Evolutionary conservation across 2,888 invertebrate genomes (phyloP), one percentile per base, ranked within the genome.

Genomic region (Lithodes maja): DNA sequence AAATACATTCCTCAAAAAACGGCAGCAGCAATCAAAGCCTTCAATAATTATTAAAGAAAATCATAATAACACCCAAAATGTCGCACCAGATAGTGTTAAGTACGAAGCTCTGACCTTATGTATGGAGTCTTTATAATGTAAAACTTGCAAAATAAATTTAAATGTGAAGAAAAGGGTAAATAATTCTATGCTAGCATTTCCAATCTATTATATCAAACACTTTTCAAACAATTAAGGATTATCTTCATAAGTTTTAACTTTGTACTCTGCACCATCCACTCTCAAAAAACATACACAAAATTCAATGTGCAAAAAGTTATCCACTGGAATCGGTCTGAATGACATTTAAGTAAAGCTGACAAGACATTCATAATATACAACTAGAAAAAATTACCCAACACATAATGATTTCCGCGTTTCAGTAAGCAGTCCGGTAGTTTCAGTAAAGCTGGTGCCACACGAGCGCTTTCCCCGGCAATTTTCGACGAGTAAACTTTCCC

Each of bases 221-320:
- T 71, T 71, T 71, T 71, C 15, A 71, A n/a, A 71, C 71, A 71
- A n/a, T 71, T 71, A 71, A 5, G 17, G 15, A 71, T 71, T 71
- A n/a, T 71, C 17, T 71, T 71, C n/a, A 5, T 71, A 71, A 17
- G 12, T 71, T 71, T 71, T 71, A 71, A n/a, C n/a, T 71, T 71
- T 71, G 71, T 71, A 71, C 71, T 71, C 71, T 71, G 71, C 71
- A 71, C 71, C 71, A 71, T 71, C 71, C 71, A 71, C 71, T 71
- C 71, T 71, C 71, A 71, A 71, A 33, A 61, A 71, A 71, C 71
- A 71, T 71, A 71, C n/a, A 71, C 71, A 71, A 17, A 71, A n/a
- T 71, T 71, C 17, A 5, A 71, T n/a, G 71, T 71, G 71, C 71
- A 71, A 71, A 61, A 71, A 71, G 17, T 17, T 71, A 12, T 71